Percentiles rank a stretch among this genome's conserved stretches.
Evolutionary conservation across 2,113 vertebrate species (phyloP).

Genomic region (Cochlearius cochlearius): DNA sequence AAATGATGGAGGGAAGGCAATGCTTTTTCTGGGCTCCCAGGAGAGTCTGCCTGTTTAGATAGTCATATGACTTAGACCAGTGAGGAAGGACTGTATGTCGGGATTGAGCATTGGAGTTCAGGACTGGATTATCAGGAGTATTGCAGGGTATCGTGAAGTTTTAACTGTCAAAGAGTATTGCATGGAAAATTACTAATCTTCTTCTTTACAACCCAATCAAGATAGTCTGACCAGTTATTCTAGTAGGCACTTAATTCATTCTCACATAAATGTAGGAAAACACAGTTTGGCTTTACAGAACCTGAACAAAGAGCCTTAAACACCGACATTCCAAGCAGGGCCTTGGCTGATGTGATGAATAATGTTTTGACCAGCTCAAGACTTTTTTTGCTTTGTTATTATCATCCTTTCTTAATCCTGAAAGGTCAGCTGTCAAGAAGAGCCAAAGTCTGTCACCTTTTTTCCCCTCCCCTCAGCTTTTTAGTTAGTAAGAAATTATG

Average conservation of each 20-base stretch:
- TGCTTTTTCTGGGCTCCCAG: background rate
- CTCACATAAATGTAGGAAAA: background rate
- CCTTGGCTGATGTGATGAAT: background rate
- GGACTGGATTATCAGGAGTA: background rate
- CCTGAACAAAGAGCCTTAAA: background rate
- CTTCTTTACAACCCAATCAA: background rate
- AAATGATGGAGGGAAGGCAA: background rate
- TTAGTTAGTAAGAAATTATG: background rate
- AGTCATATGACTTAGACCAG: background rate
- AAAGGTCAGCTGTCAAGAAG: conserved; percentile 24
- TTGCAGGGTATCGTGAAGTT: background rate
- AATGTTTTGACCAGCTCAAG: background rate
- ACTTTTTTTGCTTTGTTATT: conserved; percentile 15
- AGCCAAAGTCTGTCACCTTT: background rate
- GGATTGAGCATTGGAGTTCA: background rate
- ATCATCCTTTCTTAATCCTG: background rate
- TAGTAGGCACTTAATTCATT: background rate
- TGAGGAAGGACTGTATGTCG: background rate
- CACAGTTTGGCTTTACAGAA: background rate
- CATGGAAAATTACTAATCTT: background rate
- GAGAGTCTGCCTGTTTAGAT: background rate
- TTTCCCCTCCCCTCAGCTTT: background rate
- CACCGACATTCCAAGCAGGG: background rate
- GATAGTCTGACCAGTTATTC: background rate
- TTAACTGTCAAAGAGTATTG: background rate